Evolutionary conservation across 2,797 vertebrate genomes (phyloP), one percentile per base, ranked within the genome.

Genomic region (Characodon lateralis): DNA sequence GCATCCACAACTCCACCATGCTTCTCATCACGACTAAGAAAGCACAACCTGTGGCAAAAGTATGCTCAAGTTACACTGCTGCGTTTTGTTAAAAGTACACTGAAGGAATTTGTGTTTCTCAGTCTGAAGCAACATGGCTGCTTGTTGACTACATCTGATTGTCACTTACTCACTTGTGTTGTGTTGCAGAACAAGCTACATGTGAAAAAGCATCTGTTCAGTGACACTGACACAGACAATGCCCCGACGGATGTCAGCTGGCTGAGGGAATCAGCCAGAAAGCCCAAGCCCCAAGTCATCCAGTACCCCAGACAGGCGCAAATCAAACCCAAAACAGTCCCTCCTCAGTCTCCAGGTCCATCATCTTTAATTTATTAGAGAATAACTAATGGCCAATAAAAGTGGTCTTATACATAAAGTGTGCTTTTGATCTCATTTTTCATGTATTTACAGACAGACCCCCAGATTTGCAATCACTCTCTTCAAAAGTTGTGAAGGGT

Each of bases 181-280:
- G 1, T 78, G 50, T 85, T 78, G 31, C 51, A 93, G 93, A 78
- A 74, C 35, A 92, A 91, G 73, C 90, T 73, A 65, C 61, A 88
- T 86, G 91, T 87, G 65, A 96, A 94, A 86, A 97, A 96, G 86
- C 94, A 96, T 89, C 92, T 98, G 56, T 98, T 99, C 78, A 98
- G 97, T 94, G 97, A 98, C 88, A 95, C 95, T 74, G 97, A 99
- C 79, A 95, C 95, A 61, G 97, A 98, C 59, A 50, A 61, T 31
- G 77, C 78, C 78, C 93, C 65, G 82, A 95, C 85, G 31, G 97
- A 98, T 68, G 93, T 96, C 81, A 97, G 94, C 93, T 99, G 98
- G 98, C 90, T 98, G 13, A 95, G 73, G 58, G 95, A 97, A 65
- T 95, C 96, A 0, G 93, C 82, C 80, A 94, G 87, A 83, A 97